Evolutionary conservation across 37 sponge, comb jelly and placozoan genomes (phyloP), one percentile per base, ranked within the genome.

Genomic region (Petrosia ficiformis): DNA sequence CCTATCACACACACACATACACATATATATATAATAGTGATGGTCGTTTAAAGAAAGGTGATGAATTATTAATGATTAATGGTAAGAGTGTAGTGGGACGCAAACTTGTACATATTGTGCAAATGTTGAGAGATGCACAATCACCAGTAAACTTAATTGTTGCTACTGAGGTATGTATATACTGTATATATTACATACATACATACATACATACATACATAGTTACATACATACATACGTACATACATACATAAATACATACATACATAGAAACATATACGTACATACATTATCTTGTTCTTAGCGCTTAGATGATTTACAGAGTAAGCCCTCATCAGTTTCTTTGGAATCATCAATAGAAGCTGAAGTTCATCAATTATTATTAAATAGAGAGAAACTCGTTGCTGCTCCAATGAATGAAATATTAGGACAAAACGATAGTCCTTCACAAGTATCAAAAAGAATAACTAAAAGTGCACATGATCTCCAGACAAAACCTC

Each of bases 1-100:
- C 1, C 4, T 61, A 61, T 64, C 54, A 48, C 54, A 48, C 14
- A 8, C 54, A 19, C 14, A 19, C n/a, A n/a, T n/a, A n/a, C n/a
- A n/a, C n/a, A n/a, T n/a, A n/a, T n/a, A n/a, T n/a, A n/a, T n/a
- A n/a, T 39, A 33, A 2, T 61, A 90, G 91, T 34, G 82, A 85
- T 75, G 83, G 86, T 14, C 76, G 77, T 5, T 66, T 88, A n/a
- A 74, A 76, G 24, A 64, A 56, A 26, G 87, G 90, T 24, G 90
- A 93, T 79, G 90, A 93, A 71, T 28, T 93, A 0, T 57, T 93
- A 35, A 82, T 78, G 70, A 86, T 89, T 58, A 82, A 93, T 58
- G 83, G 90, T 4, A 77, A 74, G 44, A 82, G 76, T 40, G 71
- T 93, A 68, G 67, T 78, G 42, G 94, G 90, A 0, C 75, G 82